Evolutionary conservation across 2,888 invertebrate species (phyloP), one percentile per base, ranked within the genome.

Genomic region (Meliscaeva auricollis): DNA sequence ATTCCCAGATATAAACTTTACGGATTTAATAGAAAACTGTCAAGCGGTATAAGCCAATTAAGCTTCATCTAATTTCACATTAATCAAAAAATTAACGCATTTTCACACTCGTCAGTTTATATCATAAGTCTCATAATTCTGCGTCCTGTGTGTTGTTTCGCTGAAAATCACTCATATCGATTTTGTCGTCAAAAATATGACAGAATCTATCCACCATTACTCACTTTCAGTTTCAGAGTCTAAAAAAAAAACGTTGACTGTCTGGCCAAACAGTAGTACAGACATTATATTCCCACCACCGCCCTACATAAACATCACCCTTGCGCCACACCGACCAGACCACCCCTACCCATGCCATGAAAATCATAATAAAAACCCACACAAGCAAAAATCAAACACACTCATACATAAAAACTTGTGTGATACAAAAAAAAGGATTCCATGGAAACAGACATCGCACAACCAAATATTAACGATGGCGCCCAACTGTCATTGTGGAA

Each of bases 401-500:
- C 9, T 30, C 26, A 13, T n/a, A 52, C 5, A 44, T n/a, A 46
- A 17, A 17, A 46, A 46, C 17, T 46, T 17, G 7, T 17, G 1
- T 7, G 46, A 3, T 20, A 3, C 3, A 7, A 70, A n/a, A 46
- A 74, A 50, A 50, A 70, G 84, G 68, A 76, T 72, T 50, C 81
- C 81, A 85, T 85, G 73, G 85, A 81, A 85, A 85, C 85, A 81
- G 81, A 81, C 85, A 81, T 69, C 76, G 46, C 64, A 73, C 73
- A 81, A 85, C 62, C 69, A 38, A 81, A 77, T 56, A 69, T 76
- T 52, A 81, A 77, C 69, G 60, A 66, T 85, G 81, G 85, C 85
- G 77, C 85, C 69, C 66, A 50, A 66, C 64, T 44, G 26, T 9
- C 26, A 38, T 17, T 9, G 7, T 2, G 20, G 72, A 32, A 38